Percentiles rank a stretch among this genome's conserved stretches.
Conservation (phyloP, 1,140 invertebrate species). For the Acromyrmex charruanus region DNA sequence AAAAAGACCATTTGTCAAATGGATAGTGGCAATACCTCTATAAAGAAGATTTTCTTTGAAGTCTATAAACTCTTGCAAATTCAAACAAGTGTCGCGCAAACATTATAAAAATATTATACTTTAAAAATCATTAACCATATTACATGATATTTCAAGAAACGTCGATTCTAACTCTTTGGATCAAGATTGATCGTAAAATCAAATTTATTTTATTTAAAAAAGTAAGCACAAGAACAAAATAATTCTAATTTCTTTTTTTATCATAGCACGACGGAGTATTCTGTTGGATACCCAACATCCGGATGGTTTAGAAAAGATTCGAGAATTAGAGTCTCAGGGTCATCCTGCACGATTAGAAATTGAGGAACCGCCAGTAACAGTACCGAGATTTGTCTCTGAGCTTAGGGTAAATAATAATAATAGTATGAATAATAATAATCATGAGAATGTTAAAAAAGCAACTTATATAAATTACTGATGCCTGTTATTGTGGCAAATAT, state of each 20-base stretch:
- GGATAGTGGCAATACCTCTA: neutral
- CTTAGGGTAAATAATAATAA: constrained; percentile 86
- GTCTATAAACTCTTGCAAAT: neutral
- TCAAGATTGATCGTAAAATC: neutral
- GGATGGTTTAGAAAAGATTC: constrained; percentile 96
- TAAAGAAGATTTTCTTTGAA: constrained; percentile 14
- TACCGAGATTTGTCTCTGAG: constrained; percentile 94
- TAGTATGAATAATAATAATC: neutral
- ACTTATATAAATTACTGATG: constrained; percentile 6
- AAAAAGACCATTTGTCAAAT: constrained; percentile 23
- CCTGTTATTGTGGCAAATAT: neutral
- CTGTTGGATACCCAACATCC: constrained; percentile 97
- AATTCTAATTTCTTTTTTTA: constrained; percentile 43
- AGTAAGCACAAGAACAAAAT: neutral
- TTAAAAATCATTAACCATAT: neutral
- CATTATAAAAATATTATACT: neutral
- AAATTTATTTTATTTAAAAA: constrained; percentile 2
- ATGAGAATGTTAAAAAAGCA: no score
- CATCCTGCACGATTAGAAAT: constrained; percentile 92
- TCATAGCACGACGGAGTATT: constrained; percentile 92
- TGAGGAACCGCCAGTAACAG: constrained; percentile 91
- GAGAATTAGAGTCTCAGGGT: constrained; percentile 94
- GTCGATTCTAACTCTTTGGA: neutral
- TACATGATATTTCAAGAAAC: neutral
- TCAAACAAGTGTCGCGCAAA: neutral